These are phyloP conservation scores for Chaetodon auriga DNA, from an alignment of 2,113 vertebrate genomes.

Conservation along the genomic window DNA sequence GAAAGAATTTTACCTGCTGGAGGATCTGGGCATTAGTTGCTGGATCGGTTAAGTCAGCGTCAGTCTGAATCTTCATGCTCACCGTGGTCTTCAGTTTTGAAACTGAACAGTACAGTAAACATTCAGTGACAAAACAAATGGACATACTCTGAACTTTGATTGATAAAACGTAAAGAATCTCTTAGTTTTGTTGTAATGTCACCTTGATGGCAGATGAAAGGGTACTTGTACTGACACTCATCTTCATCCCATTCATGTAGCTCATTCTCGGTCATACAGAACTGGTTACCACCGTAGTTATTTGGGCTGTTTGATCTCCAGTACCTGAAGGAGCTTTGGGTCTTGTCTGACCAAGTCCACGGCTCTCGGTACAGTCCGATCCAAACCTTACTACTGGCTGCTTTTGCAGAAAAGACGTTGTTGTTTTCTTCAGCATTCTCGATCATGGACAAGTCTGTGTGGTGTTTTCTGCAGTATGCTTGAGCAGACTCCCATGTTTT, in stretches of 20 bases:
- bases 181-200: background rate
- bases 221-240: rapidly evolving
- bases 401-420: rapidly evolving
- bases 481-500: background rate
- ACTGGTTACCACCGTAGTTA: rapidly evolving
- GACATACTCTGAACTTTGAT: background rate
- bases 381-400: background rate
- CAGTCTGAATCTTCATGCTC: background rate
- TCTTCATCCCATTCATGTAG: rapidly evolving
- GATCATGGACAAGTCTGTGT: slow-evolving; percentile 30
- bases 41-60: slow-evolving; percentile 16
- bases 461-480: slow-evolving; percentile 13
- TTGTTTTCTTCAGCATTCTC: background rate
- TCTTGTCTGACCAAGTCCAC: slow-evolving; percentile 46
- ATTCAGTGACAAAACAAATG: background rate
- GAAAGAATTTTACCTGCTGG: slow-evolving; percentile 25
- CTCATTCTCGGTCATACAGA: rapidly evolving
- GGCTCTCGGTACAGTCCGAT: slow-evolving; percentile 36
- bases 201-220: slow-evolving; percentile 56
- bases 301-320: rapidly evolving
- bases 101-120: background rate
- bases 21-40: slow-evolving; percentile 12
- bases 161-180: background rate
- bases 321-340: background rate
- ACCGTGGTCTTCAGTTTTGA: background rate